Evolutionary conservation across 2,888 invertebrate species (phyloP), one percentile per base, ranked within the genome.

Genomic region (Caenorhabditis uteleia): DNA sequence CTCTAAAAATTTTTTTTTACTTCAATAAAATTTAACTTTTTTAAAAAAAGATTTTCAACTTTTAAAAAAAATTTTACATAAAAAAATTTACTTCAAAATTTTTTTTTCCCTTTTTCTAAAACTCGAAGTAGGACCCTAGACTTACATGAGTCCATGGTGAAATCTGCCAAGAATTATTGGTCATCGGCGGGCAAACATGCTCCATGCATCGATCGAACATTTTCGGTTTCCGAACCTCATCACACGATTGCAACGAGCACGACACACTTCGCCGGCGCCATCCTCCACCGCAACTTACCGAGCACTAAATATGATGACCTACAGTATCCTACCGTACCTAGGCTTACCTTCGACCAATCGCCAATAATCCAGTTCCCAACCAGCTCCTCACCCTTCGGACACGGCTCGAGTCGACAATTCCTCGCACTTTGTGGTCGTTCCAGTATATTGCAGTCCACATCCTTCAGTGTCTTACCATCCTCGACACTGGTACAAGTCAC

Each of bases 271-370:
- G 79, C 44, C 84, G 74, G 62, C 84, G 82, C 82, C 82, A 83
- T 7, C 86, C 86, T 8, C 78, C 79, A 14, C 84, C 85, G 78
- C 86, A 86, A 0, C 83, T 78, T 6, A 78, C 78, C 8, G 85
- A 84, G 75, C 86, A 86, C 85, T 85, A 74, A 21, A 84, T 77
- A 38, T 44, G 4, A 8, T 45, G 18, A 33, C 7, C 21, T 29
- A 18, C 44, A 21, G 51, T 42, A 25, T 33, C 50, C 7, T 36
- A n/a, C n/a, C n/a, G 31, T 18, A 44, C 16, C 23, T 5, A 16
- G 31, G 33, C 55, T 20, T 29, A 83, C 83, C 70, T 75, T 68
- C 18, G 84, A 83, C 85, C 85, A 85, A 49, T 82, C 78, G 14
- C 83, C 84, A 38, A 76, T 78, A 16, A 75, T 67, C 85, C 85